These are phyloP conservation scores for Epinephelus awoara DNA, from an alignment of 2,797 vertebrate genomes.

Conservation along the genomic window DNA sequence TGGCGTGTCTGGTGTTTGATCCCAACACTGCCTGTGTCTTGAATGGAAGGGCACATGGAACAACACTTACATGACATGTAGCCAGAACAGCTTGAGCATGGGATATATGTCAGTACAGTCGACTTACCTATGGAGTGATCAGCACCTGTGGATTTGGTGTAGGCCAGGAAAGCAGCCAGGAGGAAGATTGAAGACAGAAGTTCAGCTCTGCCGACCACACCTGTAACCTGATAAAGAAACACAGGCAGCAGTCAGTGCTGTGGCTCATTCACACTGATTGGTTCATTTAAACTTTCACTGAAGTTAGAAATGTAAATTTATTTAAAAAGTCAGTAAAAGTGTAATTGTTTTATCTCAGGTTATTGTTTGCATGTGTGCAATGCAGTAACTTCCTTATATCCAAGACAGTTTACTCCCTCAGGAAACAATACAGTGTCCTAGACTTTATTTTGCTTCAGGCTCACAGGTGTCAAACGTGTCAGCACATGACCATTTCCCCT, in stretches of 20 bases:
- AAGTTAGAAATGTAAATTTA: neutral
- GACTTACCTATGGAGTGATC: constrained; percentile 94
- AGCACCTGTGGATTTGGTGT: constrained; percentile 94
- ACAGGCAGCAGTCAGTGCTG: neutral
- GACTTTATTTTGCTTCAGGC: neutral
- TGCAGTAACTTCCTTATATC: neutral
- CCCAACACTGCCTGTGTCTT: neutral
- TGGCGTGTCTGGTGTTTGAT: neutral
- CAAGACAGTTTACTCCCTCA: neutral
- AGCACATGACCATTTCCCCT: neutral
- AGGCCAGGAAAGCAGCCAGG: constrained; percentile 95
- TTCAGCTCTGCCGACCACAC: constrained; percentile 98
- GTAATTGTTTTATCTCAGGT: neutral
- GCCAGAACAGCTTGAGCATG: neutral
- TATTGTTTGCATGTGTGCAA: neutral
- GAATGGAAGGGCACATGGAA: neutral
- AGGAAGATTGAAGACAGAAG: constrained; percentile 98
- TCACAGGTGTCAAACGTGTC: neutral
- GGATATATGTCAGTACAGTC: too few species aligned
- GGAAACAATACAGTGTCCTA: neutral
- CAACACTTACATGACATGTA: neutral
- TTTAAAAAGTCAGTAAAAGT: neutral
- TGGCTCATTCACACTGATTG: neutral
- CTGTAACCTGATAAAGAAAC: constrained; percentile 90
- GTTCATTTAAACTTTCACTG: neutral